Conservation (phyloP, 2,888 invertebrate species). For the Rhopalosiphum nymphaeae region DNA sequence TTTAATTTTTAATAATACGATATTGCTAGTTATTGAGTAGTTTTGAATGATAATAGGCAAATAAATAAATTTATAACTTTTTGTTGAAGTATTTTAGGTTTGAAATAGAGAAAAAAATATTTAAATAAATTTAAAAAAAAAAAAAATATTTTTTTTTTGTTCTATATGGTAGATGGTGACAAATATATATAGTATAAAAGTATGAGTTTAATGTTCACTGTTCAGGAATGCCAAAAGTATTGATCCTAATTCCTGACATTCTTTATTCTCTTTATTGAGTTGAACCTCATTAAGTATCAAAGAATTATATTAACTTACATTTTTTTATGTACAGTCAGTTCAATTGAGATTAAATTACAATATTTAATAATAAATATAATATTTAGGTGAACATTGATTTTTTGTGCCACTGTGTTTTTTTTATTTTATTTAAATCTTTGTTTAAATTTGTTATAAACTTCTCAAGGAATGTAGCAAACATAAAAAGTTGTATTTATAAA, state of each 20-base stretch:
- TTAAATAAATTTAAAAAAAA: too few relatives aligned
- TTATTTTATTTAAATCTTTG: neutral
- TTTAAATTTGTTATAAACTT: neutral
- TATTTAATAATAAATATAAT: too few relatives aligned
- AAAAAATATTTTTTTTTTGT: neutral
- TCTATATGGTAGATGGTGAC: neutral
- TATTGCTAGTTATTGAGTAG: neutral
- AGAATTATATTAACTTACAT: neutral
- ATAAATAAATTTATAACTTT: neutral
- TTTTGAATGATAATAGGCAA: neutral
- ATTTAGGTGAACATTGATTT: too few relatives aligned
- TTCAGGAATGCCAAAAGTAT: constrained; percentile 41
- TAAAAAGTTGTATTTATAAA: neutral
- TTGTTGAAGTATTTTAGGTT: neutral
- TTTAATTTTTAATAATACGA: neutral
- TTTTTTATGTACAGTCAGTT: neutral
- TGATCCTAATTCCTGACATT: constrained; percentile 46
- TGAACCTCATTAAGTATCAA: neutral
- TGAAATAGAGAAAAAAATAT: neutral
- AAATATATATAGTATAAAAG: neutral
- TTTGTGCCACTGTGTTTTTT: too few relatives aligned
- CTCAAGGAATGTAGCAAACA: neutral
- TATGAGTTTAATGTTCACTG: neutral
- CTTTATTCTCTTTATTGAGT: neutral
- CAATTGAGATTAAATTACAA: too few relatives aligned